A percentile compares a stretch with the other conserved stretches of the same genome.
These are phyloP conservation scores for Pyrrhura leucotis DNA, from an alignment of 2,797 vertebrate species.

Conservation along the genomic window DNA sequence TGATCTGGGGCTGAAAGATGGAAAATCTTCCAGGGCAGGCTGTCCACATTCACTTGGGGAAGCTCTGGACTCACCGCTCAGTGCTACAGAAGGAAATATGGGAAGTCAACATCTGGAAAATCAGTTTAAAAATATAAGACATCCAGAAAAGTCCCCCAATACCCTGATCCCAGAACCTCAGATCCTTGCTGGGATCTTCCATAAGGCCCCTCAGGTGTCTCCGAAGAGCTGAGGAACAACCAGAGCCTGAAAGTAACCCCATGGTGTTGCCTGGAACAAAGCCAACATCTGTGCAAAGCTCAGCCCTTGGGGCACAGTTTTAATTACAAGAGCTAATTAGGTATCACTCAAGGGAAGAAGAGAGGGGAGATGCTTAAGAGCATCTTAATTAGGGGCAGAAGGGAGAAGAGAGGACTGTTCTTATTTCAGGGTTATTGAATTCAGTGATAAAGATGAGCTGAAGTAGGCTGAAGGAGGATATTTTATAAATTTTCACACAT, in stretches of 20 bases:
- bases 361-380: not conserved
- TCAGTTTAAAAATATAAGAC: not conserved
- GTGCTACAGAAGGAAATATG: not conserved
- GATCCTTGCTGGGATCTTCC: not conserved
- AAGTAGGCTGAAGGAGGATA: not conserved
- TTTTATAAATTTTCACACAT: not conserved
- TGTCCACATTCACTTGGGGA: not conserved
- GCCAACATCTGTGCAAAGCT: not conserved
- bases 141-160: not conserved
- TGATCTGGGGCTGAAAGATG: not conserved
- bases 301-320: not conserved
- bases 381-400: not conserved
- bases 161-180: not conserved
- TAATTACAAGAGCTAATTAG: constrained; percentile 14
- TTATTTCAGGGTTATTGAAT: not conserved
- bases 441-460: not conserved
- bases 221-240: not conserved
- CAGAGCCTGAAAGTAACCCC: not conserved
- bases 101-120: not conserved
- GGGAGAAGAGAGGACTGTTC: not conserved
- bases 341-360: not conserved
- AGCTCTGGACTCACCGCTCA: not conserved
- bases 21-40: not conserved
- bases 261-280: not conserved
- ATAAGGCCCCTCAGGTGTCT: not conserved